Conservation (phyloP, 1,140 invertebrate species). For the Archivesica marissinica region DNA sequence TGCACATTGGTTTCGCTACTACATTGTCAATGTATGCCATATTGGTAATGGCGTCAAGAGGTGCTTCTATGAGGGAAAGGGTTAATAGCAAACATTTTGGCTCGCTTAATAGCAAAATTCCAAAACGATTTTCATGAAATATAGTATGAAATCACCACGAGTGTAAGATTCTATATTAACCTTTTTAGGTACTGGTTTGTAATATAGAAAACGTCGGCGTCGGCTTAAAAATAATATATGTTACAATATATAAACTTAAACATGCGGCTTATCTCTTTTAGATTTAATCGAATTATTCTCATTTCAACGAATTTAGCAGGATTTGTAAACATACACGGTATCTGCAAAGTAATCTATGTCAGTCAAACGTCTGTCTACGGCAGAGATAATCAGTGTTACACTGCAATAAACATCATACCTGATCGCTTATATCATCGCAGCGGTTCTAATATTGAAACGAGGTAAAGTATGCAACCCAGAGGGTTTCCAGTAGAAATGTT, state of each 20-base stretch:
- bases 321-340: background rate
- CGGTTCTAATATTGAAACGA: background rate
- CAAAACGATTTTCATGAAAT: too few species aligned
- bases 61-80: too few species aligned
- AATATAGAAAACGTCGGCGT: too few species aligned
- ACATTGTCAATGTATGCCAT: too few species aligned
- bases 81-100: too few species aligned
- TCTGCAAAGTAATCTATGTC: background rate
- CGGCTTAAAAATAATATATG: too few species aligned
- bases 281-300: constrained; percentile 6
- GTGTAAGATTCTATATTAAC: too few species aligned
- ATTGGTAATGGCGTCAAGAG: too few species aligned
- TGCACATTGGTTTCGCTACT: too few species aligned
- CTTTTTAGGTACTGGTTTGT: too few species aligned
- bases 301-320: constrained; percentile 17
- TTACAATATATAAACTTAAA: constrained; percentile 6
- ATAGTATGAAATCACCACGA: too few species aligned
- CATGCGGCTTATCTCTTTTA: background rate
- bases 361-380: background rate
- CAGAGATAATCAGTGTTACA: background rate
- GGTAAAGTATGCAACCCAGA: background rate
- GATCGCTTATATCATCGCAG: background rate
- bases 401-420: background rate
- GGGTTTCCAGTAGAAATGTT: background rate
- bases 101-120: too few species aligned